phyloP scores from a whole-genome alignment of 2,113 vertebrate species.

The Serinus canaria region DNA sequence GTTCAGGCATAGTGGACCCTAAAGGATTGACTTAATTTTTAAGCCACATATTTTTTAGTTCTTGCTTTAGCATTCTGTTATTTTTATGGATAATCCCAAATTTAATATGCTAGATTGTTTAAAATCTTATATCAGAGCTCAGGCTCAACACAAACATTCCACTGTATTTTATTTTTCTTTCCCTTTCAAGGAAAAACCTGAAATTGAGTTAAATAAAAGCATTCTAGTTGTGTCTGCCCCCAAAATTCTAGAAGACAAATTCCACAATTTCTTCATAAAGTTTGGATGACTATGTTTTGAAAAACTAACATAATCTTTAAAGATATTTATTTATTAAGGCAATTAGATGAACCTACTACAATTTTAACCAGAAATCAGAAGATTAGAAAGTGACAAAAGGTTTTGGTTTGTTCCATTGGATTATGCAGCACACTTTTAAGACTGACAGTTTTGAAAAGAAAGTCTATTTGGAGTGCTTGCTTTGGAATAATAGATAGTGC shows the following conservation, averaged over 20 bases:
- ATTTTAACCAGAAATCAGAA: background rate
- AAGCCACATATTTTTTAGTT: constrained; percentile 9
- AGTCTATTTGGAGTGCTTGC: background rate
- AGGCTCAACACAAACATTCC: background rate
- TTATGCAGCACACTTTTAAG: background rate
- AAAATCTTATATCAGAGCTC: background rate
- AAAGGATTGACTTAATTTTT: constrained; percentile 36
- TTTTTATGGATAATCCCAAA: background rate
- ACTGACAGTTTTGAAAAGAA: background rate
- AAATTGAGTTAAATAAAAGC: background rate
- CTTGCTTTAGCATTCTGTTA: background rate
- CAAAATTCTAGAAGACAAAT: background rate
- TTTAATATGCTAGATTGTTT: background rate
- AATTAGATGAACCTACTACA: background rate
- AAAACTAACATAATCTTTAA: background rate
- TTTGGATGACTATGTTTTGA: background rate
- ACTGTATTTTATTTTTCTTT: background rate
- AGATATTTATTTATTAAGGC: background rate
- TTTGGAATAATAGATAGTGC: background rate
- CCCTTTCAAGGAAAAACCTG: background rate
- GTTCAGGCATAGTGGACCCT: background rate
- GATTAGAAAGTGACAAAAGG: background rate
- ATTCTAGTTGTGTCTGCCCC: background rate
- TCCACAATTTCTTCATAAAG: background rate
- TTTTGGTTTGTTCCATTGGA: background rate